Conservation (phyloP, 2,113 vertebrate genomes). For the Nannobrachium achirus region DNA sequence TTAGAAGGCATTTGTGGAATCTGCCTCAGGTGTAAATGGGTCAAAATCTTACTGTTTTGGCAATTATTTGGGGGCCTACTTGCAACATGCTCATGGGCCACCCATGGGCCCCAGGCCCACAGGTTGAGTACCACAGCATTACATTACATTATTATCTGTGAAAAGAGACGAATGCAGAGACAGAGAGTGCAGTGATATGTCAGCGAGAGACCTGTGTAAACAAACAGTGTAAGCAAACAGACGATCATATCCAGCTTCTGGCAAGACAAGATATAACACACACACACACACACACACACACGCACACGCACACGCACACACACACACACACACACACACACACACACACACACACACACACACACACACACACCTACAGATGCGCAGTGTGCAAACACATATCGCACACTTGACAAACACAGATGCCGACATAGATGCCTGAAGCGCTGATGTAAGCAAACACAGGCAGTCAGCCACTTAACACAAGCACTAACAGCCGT, state of each 20-base stretch:
- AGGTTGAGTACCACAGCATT: no score
- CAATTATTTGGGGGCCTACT: no score
- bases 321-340: constrained; percentile 33
- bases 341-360: constrained; percentile 42
- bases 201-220: constrained; percentile 36
- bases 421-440: constrained; percentile 72
- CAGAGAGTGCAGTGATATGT: no score
- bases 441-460: constrained; percentile 63
- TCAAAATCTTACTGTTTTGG: no score
- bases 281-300: constrained; percentile 34
- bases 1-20: no score
- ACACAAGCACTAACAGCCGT: constrained; percentile 60
- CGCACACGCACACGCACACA: constrained; percentile 28
- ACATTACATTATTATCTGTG: no score
- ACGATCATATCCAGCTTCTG: constrained; percentile 32
- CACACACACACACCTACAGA: constrained; percentile 42
- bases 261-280: constrained; percentile 11
- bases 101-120: no score
- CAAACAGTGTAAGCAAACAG: constrained; percentile 43
- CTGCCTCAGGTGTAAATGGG: no score
- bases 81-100: no score
- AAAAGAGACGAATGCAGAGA: no score
- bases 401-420: constrained; percentile 40
- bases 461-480: constrained; percentile 70
- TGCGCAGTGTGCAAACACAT: background rate